Evolutionary conservation across 2,113 vertebrate genomes (phyloP).

Genomic region (Pycnonotus jocosus): DNA sequence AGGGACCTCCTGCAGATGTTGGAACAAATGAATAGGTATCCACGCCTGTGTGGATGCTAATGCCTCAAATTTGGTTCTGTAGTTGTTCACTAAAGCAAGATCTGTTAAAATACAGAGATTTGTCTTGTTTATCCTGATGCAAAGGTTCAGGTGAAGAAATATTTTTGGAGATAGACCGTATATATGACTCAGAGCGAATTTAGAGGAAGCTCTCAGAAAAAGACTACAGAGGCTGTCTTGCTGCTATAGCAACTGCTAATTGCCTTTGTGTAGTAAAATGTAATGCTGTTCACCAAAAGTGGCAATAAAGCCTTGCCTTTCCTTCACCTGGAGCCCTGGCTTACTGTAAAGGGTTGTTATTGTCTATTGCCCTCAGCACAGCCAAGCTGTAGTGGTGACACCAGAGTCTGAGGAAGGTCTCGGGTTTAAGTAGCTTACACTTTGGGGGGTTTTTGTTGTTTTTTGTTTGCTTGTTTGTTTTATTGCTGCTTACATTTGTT

Average conservation of each 20-base stretch:
- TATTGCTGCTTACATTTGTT: not conserved
- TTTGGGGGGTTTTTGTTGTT: not conserved
- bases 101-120: not conserved
- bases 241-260: not conserved
- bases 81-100: not conserved
- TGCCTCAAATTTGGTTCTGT: not conserved
- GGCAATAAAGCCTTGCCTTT: not conserved
- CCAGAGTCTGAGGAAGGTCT: not conserved
- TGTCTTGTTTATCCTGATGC: not conserved
- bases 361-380: not conserved
- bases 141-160: not conserved
- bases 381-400: not conserved
- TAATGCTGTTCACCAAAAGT: not conserved
- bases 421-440: not conserved
- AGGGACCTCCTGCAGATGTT: not conserved
- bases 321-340: not conserved
- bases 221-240: not conserved
- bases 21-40: not conserved
- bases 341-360: not conserved
- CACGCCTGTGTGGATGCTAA: not conserved
- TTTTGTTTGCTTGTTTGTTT: not conserved
- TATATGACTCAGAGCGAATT: not conserved
- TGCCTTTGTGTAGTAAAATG: not conserved
- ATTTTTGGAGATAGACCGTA: not conserved
- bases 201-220: not conserved